Evolutionary conservation across 2,113 vertebrate genomes (phyloP).

Genomic region (Indicator maculatus): DNA sequence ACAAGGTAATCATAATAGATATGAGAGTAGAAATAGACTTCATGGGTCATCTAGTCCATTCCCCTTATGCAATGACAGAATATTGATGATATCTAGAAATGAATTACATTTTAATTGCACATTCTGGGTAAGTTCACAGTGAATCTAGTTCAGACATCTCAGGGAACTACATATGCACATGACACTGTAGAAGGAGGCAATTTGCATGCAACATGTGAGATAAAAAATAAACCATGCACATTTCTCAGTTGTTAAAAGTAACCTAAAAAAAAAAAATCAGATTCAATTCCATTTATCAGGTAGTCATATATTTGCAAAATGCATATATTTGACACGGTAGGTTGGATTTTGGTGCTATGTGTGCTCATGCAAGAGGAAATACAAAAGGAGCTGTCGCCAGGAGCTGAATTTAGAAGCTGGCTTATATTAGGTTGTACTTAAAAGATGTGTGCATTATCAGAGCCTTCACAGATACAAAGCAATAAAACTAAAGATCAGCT

Average conservation of each 20-base stretch:
- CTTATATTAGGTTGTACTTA: background rate
- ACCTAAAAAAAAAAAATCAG: background rate
- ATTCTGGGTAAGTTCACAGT: background rate
- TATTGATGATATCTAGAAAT: conserved; percentile 41
- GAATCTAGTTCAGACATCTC: background rate
- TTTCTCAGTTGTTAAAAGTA: conserved; percentile 1
- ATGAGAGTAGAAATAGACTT: conserved; percentile 53
- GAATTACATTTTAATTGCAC: conserved; percentile 21
- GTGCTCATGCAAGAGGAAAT: conserved; percentile 16
- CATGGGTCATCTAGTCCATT: conserved; percentile 51
- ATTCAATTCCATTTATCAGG: conserved; percentile 17
- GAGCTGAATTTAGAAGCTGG: conserved; percentile 25
- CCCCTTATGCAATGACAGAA: conserved; percentile 27
- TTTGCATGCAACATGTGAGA: conserved; percentile 11
- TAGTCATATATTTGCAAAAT: conserved; percentile 48
- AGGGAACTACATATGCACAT: background rate
- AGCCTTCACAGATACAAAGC: background rate
- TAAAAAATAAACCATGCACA: conserved; percentile 19
- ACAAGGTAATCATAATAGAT: conserved; percentile 55
- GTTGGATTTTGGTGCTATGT: background rate
- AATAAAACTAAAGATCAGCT: background rate
- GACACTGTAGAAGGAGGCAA: background rate
- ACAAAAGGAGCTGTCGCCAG: background rate
- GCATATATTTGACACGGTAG: conserved; percentile 1
- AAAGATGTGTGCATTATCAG: background rate